phyloP scores from a whole-genome alignment of 2,888 invertebrate species.

The Patella ulyssiponensis region DNA sequence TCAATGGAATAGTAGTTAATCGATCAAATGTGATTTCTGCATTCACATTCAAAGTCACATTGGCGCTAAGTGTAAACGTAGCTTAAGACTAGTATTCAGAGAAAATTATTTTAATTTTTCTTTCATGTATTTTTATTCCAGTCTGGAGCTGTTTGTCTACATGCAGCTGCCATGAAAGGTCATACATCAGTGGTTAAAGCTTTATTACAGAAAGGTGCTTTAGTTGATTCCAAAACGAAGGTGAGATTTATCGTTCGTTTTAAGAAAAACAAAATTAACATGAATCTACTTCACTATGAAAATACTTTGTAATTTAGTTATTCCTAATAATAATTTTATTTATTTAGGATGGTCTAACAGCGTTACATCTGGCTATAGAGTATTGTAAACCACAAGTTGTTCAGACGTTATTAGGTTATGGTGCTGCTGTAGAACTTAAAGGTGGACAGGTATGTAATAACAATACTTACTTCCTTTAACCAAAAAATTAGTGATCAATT shows the following conservation, averaged over 20 bases:
- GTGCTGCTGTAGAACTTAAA: conserved; percentile 96
- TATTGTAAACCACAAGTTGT: conserved; percentile 85
- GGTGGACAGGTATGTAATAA: conserved; percentile 73
- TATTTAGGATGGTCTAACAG: conserved; percentile 93
- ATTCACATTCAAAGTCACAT: too few relatives aligned
- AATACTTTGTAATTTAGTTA: neutral
- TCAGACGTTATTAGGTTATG: conserved; percentile 94
- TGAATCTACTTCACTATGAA: too few relatives aligned
- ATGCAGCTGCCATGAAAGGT: conserved; percentile 96
- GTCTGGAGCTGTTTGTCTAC: conserved; percentile 96
- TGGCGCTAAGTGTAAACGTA: too few relatives aligned
- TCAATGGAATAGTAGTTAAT: too few relatives aligned
- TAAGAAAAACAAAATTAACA: neutral
- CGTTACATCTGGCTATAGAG: conserved; percentile 93
- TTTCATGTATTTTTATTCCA: conserved; percentile 62
- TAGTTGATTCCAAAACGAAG: conserved; percentile 94
- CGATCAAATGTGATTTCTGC: too few relatives aligned
- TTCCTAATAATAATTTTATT: too few relatives aligned
- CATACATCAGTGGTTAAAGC: conserved; percentile 98
- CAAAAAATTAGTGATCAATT: neutral
- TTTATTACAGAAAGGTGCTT: conserved; percentile 94
- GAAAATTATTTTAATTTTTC: too few relatives aligned
- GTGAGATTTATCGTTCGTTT: conserved; percentile 75
- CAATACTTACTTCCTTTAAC: neutral
- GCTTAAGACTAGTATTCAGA: too few relatives aligned